Percentiles rank a stretch among this genome's conserved stretches.
Conservation (phyloP, 2,797 vertebrate species). For the Crax fasciolata region DNA sequence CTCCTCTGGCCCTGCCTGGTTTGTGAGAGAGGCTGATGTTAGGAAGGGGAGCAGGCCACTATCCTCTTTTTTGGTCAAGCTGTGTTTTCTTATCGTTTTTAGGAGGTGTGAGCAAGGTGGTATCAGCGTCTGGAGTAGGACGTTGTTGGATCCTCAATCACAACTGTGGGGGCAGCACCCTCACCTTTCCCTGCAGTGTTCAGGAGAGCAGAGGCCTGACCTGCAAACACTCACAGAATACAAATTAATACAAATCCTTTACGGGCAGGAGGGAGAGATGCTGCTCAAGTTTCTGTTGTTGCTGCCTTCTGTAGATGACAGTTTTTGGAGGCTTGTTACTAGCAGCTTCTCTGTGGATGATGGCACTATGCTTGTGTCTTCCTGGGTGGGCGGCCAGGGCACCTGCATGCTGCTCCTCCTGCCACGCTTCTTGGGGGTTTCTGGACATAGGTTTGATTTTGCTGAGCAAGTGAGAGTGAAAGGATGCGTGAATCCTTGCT, state of each 20-base stretch:
- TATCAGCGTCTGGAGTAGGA: neutral
- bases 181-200: neutral
- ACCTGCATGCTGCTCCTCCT: fast-evolving
- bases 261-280: neutral
- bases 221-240: neutral
- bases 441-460: neutral
- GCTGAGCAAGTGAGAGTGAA: neutral
- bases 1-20: neutral
- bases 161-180: neutral
- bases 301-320: neutral
- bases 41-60: neutral
- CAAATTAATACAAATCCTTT: conserved; percentile 21
- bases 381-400: neutral
- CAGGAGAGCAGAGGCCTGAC: neutral
- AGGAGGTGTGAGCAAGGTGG: neutral
- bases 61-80: neutral
- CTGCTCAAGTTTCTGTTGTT: conserved; percentile 38
- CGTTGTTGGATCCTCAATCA: neutral
- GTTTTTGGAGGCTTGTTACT: conserved; percentile 37
- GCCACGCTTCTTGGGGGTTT: neutral
- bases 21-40: neutral
- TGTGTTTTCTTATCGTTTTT: neutral
- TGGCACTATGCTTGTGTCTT: neutral
- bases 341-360: neutral
- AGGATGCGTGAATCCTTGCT: neutral